Base-by-base conservation (phyloP, 2,113 vertebrate species). In the Prochilodus magdalenae region DNA sequence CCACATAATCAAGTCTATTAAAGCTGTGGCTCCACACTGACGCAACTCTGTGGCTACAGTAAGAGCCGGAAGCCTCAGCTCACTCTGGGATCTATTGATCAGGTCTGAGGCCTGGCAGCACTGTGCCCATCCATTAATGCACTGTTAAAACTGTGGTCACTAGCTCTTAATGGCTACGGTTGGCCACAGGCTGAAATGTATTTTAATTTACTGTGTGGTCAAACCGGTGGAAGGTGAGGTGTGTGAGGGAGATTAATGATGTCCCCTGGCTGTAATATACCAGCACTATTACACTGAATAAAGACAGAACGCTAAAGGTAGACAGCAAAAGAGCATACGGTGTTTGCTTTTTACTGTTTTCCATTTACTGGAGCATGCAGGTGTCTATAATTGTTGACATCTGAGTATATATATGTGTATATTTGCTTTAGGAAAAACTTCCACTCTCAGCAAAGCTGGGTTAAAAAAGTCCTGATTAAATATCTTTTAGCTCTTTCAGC, bases 101-200 rank as follows among this genome's bases (percentile, higher is more conserved):
- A 84, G 76, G 44, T 84, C 60, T 91, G 36, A 87, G 89, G 89
- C 89, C 86, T 88, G 77, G 83, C 87, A 87, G 90, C 90, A 91
- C 82, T 88, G 88, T 89, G 86, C 89, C 87, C 89, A 90, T 93
- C 92, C 92, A 93, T 95, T 94, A 94, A 90, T 87, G 88, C 88
- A 79, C 86, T 81, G 89, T 89, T 93, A 92, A 91, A 90, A 86
- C 90, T 92, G 91, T 91, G 92, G 93, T 92, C 91, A 92, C 86
- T 91, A 81, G 88, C 89, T 86, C 80, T 91, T 87, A 89, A 91
- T 88, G 87, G 92, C 93, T 89, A 91, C 90, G 87, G 88, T 90
- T 87, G 83, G 85, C 90, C 87, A 82, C 85, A 91, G 92, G 92
- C 92, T 91, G 63, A 93, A 92, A 89, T 90, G n/a, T 72, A 92